Conservation (phyloP, 2,113 vertebrate genomes). For the Herpetotheres cachinnans region DNA sequence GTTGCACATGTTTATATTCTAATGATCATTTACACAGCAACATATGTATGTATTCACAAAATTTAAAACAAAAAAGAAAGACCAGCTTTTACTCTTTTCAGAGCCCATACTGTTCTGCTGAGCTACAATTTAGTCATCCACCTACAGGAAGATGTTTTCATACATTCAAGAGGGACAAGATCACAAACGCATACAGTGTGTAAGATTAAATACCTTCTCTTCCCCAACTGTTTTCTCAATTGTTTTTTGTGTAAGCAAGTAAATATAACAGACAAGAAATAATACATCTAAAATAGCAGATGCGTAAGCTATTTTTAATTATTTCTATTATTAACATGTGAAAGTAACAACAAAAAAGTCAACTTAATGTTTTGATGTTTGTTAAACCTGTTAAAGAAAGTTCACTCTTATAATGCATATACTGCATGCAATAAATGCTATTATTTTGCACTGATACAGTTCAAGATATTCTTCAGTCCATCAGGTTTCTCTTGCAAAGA, state of each 20-base stretch:
- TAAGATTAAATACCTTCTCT: not conserved
- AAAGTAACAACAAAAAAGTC: not conserved
- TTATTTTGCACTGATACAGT: not conserved
- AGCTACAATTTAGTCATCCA: not conserved
- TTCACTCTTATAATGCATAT: not conserved
- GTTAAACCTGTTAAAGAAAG: not conserved
- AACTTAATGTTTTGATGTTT: not conserved
- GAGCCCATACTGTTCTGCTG: not conserved
- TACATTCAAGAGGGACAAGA: not conserved
- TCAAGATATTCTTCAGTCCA: not conserved
- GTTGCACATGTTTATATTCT: not conserved
- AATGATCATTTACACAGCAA: not conserved
- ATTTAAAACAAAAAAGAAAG: not conserved
- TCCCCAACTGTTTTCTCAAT: not conserved
- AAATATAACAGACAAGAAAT: not conserved
- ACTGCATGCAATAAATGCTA: not conserved
- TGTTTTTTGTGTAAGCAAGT: not conserved
- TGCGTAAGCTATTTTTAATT: no score
- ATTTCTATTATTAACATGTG: no score
- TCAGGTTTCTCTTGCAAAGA: not conserved
- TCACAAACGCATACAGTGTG: fast-evolving
- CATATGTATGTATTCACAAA: not conserved
- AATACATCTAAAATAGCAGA: not conserved
- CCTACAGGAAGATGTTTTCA: not conserved
- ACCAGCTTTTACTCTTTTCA: not conserved